Conservation (phyloP, 2,113 vertebrate species). For the Speoplatyrhinus poulsoni region DNA sequence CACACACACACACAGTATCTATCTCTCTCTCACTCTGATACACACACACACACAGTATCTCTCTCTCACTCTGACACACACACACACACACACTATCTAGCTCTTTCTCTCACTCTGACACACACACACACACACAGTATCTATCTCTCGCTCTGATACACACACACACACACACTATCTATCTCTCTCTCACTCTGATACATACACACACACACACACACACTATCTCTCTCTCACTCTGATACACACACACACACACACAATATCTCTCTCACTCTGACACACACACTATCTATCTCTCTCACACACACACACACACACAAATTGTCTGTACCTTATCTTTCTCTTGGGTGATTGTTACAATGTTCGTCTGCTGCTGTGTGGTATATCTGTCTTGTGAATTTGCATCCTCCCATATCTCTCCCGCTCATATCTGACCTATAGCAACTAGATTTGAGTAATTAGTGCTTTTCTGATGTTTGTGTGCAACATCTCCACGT, state of each 20-base stretch:
- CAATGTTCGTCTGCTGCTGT: conserved; percentile 92
- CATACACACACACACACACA: no score
- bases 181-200: conserved; percentile 44
- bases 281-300: conserved; percentile 61
- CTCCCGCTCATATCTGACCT: conserved; percentile 92
- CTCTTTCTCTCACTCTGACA: conserved; percentile 10
- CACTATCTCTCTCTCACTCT: no score
- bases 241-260: no score
- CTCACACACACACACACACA: conserved; percentile 32
- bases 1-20: conserved; percentile 77
- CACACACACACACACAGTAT: no score
- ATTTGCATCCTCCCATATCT: conserved; percentile 87
- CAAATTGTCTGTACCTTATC: conserved; percentile 65
- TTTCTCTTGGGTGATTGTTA: conserved; percentile 87
- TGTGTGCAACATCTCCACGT: conserved; percentile 94
- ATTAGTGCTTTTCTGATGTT: conserved; percentile 98
- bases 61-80: not conserved
- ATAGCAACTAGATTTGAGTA: conserved; percentile 94
- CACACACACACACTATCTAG: conserved; percentile 6
- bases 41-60: not conserved
- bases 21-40: conserved; percentile 75
- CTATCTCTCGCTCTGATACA: conserved; percentile 41
- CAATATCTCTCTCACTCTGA: conserved; percentile 60
- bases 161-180: not conserved
- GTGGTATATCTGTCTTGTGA: conserved; percentile 96